These are phyloP conservation scores for Pluvianellus socialis DNA, from an alignment of 2,113 vertebrate genomes.

Conservation along the genomic window DNA sequence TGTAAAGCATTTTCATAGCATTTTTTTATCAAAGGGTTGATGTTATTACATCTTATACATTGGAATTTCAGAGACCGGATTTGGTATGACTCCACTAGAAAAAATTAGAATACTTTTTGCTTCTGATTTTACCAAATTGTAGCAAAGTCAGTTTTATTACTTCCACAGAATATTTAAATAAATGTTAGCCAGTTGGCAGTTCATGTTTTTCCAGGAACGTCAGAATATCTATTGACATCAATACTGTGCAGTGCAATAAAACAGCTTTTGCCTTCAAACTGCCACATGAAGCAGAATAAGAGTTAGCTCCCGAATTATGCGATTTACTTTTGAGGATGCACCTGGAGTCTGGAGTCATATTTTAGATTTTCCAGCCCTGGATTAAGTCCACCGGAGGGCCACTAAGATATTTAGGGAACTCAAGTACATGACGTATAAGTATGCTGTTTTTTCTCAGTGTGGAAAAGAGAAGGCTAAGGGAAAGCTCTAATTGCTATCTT, in stretches of 20 bases:
- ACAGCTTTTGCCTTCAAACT: neutral
- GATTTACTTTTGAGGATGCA: neutral
- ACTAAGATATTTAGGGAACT: neutral
- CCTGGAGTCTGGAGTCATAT: neutral
- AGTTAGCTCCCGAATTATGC: neutral
- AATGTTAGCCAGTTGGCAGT: neutral
- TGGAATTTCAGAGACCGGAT: neutral
- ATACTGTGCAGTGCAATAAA: neutral
- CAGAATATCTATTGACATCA: neutral
- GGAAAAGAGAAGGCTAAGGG: neutral
- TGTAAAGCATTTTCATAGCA: too few species aligned
- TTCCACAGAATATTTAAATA: neutral
- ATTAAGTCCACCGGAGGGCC: neutral
- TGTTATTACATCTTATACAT: neutral
- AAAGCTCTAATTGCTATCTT: neutral
- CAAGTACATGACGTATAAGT: neutral
- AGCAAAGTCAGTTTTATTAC: neutral
- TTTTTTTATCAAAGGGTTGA: neutral
- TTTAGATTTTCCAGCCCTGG: neutral
- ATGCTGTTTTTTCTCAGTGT: neutral
- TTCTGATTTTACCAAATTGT: too few species aligned
- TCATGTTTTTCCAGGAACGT: neutral
- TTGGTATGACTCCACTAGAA: neutral
- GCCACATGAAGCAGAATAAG: neutral
- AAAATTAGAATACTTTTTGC: neutral